Percentiles rank a stretch among this genome's conserved stretches.
These are phyloP conservation scores for Cotesia vestalis DNA, from an alignment of 1,140 invertebrate species.

Conservation along the genomic window DNA sequence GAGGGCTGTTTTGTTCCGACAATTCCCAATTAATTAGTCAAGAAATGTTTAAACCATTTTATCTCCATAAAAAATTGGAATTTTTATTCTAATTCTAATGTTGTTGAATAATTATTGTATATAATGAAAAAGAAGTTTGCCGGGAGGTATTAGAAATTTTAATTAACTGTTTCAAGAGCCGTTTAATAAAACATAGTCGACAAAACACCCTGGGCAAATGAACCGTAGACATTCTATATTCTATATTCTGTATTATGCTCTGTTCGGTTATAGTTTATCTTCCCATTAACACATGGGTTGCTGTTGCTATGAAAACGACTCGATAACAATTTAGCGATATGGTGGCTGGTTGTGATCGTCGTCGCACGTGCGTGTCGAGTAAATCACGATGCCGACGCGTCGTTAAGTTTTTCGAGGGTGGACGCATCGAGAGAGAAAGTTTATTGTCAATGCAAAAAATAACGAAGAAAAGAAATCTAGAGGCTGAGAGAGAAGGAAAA, in stretches of 20 bases:
- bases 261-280: constrained; percentile 42
- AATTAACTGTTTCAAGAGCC: too few relatives aligned
- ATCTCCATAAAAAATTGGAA: not conserved
- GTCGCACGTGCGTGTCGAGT: constrained; percentile 51
- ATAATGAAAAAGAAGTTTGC: too few relatives aligned
- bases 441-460: not conserved
- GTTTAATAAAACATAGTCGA: too few relatives aligned
- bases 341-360: constrained; percentile 1
- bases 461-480: too few relatives aligned
- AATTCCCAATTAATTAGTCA: constrained; percentile 58
- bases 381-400: constrained; percentile 51
- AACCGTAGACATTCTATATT: constrained; percentile 16
- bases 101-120: too few relatives aligned
- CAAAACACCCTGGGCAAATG: too few relatives aligned
- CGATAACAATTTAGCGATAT: constrained; percentile 46
- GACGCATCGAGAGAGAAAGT: constrained; percentile 2
- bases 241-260: not conserved
- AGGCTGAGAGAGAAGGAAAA: too few relatives aligned
- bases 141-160: too few relatives aligned
- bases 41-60: constrained; percentile 56
- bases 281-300: constrained; percentile 48
- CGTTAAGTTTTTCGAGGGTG: constrained; percentile 40
- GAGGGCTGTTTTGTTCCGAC: constrained; percentile 50
- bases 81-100: not conserved
- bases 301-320: constrained; percentile 33